Evolutionary conservation across 2,113 vertebrate genomes (phyloP).

Genomic region (Collichthys lucidus): DNA sequence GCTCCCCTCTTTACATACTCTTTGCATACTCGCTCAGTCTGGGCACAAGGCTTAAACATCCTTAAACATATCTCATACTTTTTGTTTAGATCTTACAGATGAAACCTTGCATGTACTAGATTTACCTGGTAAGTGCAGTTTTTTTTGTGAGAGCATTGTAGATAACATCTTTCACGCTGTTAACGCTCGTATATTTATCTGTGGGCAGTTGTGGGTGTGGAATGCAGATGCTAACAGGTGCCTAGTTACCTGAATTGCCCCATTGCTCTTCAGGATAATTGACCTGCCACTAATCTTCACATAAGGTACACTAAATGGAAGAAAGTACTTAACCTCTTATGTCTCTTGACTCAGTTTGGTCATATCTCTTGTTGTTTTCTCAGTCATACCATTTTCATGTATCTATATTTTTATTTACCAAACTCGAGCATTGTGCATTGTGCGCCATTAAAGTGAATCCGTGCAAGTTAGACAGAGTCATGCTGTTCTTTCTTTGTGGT

Average conservation of each 20-base stretch:
- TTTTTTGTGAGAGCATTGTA: neutral
- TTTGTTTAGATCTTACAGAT: neutral
- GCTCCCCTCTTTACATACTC: neutral
- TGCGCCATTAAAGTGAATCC: constrained; percentile 9
- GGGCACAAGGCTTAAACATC: neutral
- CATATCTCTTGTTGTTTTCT: neutral
- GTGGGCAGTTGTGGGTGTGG: constrained; percentile 7
- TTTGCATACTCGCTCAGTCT: neutral
- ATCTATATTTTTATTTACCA: constrained; percentile 3
- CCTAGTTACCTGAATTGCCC: constrained; percentile 19
- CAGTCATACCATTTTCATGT: neutral
- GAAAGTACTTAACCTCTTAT: neutral
- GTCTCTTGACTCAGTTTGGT: neutral
- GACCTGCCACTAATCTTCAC: neutral
- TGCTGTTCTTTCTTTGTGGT: constrained; percentile 15
- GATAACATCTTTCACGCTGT: neutral
- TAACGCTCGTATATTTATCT: constrained; percentile 1
- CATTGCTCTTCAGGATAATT: constrained; percentile 22
- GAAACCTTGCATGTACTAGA: neutral
- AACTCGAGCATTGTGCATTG: neutral
- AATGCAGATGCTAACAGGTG: constrained; percentile 43
- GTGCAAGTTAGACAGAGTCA: constrained; percentile 14
- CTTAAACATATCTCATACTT: neutral
- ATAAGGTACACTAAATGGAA: neutral
- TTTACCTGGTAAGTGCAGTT: neutral